Evolutionary conservation across 2,797 vertebrate genomes (phyloP).

Genomic region (Psittacula echo): DNA sequence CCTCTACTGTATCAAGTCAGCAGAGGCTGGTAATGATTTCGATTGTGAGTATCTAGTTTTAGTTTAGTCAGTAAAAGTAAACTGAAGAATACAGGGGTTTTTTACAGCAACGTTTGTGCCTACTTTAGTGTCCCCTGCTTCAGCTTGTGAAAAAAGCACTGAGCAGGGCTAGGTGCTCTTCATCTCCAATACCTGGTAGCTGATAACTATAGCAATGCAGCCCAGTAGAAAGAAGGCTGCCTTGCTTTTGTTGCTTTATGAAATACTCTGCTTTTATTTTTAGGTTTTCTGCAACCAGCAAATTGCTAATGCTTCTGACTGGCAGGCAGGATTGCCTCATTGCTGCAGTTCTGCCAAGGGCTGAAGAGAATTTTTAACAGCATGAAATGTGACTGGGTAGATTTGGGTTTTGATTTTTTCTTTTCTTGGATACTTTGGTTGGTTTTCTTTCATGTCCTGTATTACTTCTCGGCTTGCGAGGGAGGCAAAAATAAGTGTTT

Average conservation of each 20-base stretch:
- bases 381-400: not conserved
- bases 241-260: constrained; percentile 7
- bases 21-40: not conserved
- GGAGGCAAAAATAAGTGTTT: not conserved
- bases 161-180: not conserved
- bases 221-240: not conserved
- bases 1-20: not conserved
- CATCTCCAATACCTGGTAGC: not conserved
- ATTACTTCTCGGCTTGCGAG: not conserved
- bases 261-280: constrained; percentile 8
- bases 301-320: not conserved
- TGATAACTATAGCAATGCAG: not conserved
- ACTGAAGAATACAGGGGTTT: not conserved
- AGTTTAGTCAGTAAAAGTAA: not conserved
- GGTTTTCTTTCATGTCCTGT: not conserved
- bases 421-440: not conserved
- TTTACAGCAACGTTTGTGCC: not conserved
- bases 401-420: not conserved
- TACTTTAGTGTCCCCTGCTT: not conserved
- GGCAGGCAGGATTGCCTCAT: not conserved
- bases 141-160: not conserved
- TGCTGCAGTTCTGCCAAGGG: not conserved
- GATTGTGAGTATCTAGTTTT: not conserved
- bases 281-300: not conserved
- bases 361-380: not conserved